Base-by-base conservation (phyloP, 2,888 invertebrate species). In the Eristalis intricaria region DNA sequence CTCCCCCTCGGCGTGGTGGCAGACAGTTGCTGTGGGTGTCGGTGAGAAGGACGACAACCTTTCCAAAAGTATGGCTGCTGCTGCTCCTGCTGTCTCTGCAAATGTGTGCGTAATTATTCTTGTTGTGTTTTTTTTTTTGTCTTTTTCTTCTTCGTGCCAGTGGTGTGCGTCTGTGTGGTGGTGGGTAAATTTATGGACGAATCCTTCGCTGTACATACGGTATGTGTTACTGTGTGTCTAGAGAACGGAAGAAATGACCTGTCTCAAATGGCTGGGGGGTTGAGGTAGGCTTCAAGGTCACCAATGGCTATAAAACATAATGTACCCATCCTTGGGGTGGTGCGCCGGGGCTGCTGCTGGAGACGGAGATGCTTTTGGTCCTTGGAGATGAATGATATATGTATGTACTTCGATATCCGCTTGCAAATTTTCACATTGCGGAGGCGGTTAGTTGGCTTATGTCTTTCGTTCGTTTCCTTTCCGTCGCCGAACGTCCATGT, bases 21-120 rank as follows among this genome's bases (percentile, higher is more conserved):
- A 60, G 60, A 60, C 60, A 60, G 3, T 26, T 10, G 4, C 23
- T 58, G 23, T 58, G 60, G 11, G 13, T 10, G 60, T n/a, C 61
- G 69, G 43, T 80, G 74, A 82, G 78, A 83, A 86, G 86, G 83
- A 82, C 86, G 86, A 86, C 86, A 86, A 86, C 86, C 86, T 86
- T 71, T 86, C 22, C 38, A 22, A 32, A 66, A 74, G 56, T 83
- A 82, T 32, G 32, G 32, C 32, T 32, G 32, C 32, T 4, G 4
- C 29, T 64, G 64, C 40, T 38, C 22, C 58, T 63, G 61, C 40
- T 64, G 75, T 63, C 35, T 63, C 63, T 56, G n/a, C 13, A 58
- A 60, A 15, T 68, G 40, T 82, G 22, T 66, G 50, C 60, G 56
- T 73, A 35, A 29, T 63, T 63, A 56, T 69, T 64, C 22, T 15